A percentile compares a stretch with the other conserved stretches of the same genome.
These are phyloP conservation scores for Ceramica pisi DNA, from an alignment of 2,888 invertebrate species.

Conservation along the genomic window DNA sequence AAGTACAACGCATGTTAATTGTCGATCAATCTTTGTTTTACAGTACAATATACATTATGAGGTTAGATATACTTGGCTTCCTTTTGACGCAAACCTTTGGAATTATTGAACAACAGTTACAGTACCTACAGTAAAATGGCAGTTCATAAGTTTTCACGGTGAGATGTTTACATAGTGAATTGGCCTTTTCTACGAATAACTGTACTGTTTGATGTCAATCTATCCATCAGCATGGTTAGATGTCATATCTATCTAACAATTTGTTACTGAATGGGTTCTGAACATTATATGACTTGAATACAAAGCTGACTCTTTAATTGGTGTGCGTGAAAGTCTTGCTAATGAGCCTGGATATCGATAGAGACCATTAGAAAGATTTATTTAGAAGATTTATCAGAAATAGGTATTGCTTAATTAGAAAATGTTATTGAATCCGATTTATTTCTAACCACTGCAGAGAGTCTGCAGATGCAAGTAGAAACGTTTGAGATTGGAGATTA, in stretches of 20 bases:
- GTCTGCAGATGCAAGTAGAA: neutral
- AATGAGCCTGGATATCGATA: constrained; percentile 15
- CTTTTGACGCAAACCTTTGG: neutral
- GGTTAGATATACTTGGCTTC: neutral
- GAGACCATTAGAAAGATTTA: constrained; percentile 20
- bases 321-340: constrained; percentile 15
- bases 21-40: constrained; percentile 33
- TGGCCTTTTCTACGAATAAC: neutral
- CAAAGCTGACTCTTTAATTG: constrained; percentile 9
- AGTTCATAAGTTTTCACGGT: no score
- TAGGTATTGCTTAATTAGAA: neutral
- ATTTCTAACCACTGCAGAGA: no score
- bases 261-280: constrained; percentile 2
- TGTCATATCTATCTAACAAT: neutral
- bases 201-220: neutral
- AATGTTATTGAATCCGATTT: neutral
- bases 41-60: neutral
- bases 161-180: neutral
- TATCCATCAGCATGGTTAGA: neutral
- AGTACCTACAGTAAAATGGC: neutral
- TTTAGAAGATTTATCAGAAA: constrained; percentile 13
- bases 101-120: neutral
- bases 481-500: neutral
- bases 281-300: constrained; percentile 12
- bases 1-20: constrained; percentile 24